Conservation (phyloP, 1,140 invertebrate genomes). For the Drosophila orena region DNA sequence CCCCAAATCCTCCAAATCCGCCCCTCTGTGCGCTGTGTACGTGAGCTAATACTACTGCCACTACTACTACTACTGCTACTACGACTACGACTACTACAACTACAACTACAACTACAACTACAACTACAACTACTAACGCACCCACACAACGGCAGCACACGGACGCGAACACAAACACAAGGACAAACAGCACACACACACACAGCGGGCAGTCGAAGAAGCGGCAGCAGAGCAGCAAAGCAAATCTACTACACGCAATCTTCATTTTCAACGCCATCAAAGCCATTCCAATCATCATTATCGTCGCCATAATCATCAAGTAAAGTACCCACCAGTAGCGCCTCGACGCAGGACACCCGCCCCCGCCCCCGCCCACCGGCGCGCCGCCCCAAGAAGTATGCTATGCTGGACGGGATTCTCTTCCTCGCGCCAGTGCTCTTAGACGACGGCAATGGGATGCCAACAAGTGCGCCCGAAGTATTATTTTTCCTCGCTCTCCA, state of each 20-base stretch:
- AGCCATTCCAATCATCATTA: conserved; percentile 85
- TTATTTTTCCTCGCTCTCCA: conserved; percentile 31
- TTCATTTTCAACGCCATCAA: conserved; percentile 85
- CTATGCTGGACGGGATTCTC: conserved; percentile 30
- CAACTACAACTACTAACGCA: neutral
- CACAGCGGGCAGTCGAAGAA: conserved; percentile 10
- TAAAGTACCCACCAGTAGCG: conserved; percentile 84
- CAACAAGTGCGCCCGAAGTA: conserved; percentile 75
- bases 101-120: neutral
- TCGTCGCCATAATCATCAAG: conserved; percentile 85
- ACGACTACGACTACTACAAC: neutral
- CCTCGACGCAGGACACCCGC: conserved; percentile 40
- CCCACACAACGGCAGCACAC: neutral
- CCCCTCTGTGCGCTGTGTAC: neutral
- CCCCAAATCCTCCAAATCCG: conserved; percentile 58
- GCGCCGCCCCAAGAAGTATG: conserved; percentile 35
- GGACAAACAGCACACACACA: conserved; percentile 5
- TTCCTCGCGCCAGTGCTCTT: conserved; percentile 42
- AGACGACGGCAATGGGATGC: conserved; percentile 62
- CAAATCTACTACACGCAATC: conserved; percentile 84
- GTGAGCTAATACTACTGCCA: too few species aligned
- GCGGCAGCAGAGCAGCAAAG: conserved; percentile 28
- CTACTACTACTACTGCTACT: neutral
- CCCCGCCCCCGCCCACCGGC: too few species aligned
- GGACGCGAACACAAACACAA: neutral